Base-by-base conservation (phyloP, 1,140 invertebrate genomes). In the Triops cancriformis region DNA sequence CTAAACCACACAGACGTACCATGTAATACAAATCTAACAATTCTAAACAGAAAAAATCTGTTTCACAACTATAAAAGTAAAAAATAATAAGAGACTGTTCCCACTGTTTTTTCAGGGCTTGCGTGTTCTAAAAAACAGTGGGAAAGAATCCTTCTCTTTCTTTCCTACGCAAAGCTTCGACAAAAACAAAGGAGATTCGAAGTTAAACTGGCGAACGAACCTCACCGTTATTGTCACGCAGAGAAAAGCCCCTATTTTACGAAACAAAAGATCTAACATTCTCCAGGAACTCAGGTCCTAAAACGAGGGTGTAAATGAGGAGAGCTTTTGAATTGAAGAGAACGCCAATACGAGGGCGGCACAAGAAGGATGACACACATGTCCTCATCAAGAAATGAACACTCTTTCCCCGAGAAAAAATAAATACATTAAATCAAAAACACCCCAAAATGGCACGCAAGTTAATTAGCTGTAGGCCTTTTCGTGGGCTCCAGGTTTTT, bases 401-500 rank as follows among this genome's bases (percentile, higher is more conserved):
- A 64, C 51, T 64, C 51, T 37, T 37, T 37, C 1, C 51, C 51
- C 14, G 18, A 64, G 51, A 14, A 64, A 64, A 64, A 10, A 64
- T 12, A 64, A 64, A 64, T 7, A 45, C 4, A 64, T n/a, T 18
- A 64, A 64, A 64, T n/a, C 6, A 23, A 64, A 64, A 64, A 64
- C 14, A 18, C 6, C 51, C 9, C 51, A 18, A 23, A 64, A 64
- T 64, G 51, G 9, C 51, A 64, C 51, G 51, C 51, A 64, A 37
- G 51, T n/a, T 64, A 64, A 23, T 64, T 64, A 64, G 51, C n/a
- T 64, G 51, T 64, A 64, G 51, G 51, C 51, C 51, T 64, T 64
- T 64, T 64, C 18, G 51, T 18, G 51, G 51, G 23, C 18, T 64
- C 23, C 18, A 64, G 23, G 18, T 64, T n/a, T 45, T 64, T 64